A percentile compares a stretch with the other conserved stretches of the same genome.
Conservation (phyloP, 2,113 vertebrate species). For the Megatriorchis doriae region DNA sequence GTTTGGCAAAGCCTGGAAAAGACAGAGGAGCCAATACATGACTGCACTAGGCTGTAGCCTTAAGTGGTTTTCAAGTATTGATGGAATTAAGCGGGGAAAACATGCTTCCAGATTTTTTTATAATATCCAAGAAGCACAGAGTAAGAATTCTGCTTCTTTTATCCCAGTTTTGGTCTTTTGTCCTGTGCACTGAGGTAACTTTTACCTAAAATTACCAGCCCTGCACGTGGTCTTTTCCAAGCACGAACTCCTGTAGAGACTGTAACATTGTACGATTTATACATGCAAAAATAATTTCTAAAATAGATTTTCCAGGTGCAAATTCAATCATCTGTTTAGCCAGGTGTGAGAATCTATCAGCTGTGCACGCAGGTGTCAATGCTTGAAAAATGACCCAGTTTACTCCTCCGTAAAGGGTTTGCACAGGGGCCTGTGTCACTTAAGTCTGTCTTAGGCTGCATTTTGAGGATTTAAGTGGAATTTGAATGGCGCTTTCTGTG, state of each 20-base stretch:
- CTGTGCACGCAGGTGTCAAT: background rate
- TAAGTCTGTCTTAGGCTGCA: background rate
- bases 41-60: background rate
- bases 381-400: background rate
- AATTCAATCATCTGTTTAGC: constrained; percentile 17
- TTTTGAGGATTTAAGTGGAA: background rate
- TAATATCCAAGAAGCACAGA: background rate
- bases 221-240: background rate
- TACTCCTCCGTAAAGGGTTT: background rate
- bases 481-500: background rate
- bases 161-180: background rate
- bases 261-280: background rate
- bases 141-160: background rate
- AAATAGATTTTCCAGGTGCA: constrained; percentile 22
- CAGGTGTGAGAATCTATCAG: constrained; percentile 52
- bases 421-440: background rate
- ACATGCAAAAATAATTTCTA: background rate
- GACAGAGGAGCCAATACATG: background rate
- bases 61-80: background rate
- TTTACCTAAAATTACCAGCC: background rate
- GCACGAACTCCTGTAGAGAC: background rate
- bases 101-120: background rate
- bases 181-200: background rate
- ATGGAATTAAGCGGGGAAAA: background rate
- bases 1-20: background rate